These are phyloP conservation scores for Phacellophora camtschatica DNA, from an alignment of 30 jellyfish, hydroid and myxozoan genomes.

Conservation along the genomic window DNA sequence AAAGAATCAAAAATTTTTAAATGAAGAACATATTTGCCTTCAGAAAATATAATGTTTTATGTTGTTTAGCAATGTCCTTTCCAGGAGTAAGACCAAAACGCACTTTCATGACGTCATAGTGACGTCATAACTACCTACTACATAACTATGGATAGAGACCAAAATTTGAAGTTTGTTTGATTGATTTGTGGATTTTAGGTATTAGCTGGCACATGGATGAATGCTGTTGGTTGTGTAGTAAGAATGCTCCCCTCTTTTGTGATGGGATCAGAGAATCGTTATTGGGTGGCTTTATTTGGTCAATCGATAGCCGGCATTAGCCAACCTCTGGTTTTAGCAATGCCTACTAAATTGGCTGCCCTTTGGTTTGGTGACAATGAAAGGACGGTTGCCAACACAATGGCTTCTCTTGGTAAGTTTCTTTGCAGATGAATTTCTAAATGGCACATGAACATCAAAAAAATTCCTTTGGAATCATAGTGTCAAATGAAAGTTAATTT, in stretches of 20 bases:
- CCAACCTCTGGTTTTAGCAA: conserved; percentile 88
- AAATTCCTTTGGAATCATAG: too few relatives aligned
- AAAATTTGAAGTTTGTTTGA: not conserved
- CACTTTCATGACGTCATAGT: not conserved
- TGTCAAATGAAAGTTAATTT: not conserved
- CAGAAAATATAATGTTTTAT: too few relatives aligned
- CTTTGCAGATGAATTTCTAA: too few relatives aligned
- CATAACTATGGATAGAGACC: not conserved
- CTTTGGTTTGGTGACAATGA: conserved; percentile 98
- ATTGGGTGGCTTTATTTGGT: conserved; percentile 79
- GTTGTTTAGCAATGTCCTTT: too few relatives aligned
- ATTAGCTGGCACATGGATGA: conserved; percentile 74
- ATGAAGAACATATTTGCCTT: too few relatives aligned
- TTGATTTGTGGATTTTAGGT: conserved; percentile 32
- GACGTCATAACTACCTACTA: not conserved
- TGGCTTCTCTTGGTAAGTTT: conserved; percentile 83
- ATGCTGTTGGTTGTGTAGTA: conserved; percentile 76
- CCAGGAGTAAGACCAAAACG: too few relatives aligned
- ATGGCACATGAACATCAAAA: too few relatives aligned
- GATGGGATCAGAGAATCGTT: not conserved
- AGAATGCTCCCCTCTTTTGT: conserved; percentile 67
- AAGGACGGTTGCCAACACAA: conserved; percentile 90
- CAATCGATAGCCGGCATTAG: conserved; percentile 74
- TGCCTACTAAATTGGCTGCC: conserved; percentile 97
- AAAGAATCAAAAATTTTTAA: too few relatives aligned